phyloP scores from a whole-genome alignment of 2,888 invertebrate genomes.

The Tachina lurida region DNA sequence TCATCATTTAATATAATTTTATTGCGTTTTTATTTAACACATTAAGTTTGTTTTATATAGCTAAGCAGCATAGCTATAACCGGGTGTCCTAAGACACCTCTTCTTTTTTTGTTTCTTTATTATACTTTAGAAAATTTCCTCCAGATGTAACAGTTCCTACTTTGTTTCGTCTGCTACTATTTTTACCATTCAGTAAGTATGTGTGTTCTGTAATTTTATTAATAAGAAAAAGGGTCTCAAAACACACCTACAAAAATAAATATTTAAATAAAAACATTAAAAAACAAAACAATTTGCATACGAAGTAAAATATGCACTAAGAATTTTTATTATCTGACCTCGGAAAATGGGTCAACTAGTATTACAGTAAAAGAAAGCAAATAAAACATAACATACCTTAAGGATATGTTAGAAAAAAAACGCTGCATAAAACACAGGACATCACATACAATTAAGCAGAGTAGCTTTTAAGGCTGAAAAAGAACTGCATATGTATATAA shows the following conservation, averaged over 20 bases:
- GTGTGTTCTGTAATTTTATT: neutral
- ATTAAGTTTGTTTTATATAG: too few species aligned
- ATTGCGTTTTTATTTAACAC: too few species aligned
- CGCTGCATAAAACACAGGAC: constrained; percentile 9
- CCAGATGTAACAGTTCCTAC: too few species aligned
- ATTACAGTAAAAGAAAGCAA: constrained; percentile 2
- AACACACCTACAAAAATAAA: neutral
- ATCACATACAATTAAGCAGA: constrained; percentile 25
- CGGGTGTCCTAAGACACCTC: too few species aligned
- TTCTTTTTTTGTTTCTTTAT: too few species aligned
- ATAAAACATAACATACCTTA: constrained; percentile 43
- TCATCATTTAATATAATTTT: too few species aligned
- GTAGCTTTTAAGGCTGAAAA: constrained; percentile 31
- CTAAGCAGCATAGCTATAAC: too few species aligned
- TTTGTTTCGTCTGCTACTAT: too few species aligned
- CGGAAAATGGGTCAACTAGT: constrained; percentile 32
- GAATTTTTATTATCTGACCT: constrained; percentile 20
- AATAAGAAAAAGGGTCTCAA: constrained; percentile 5
- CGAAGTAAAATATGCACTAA: constrained; percentile 1
- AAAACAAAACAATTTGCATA: neutral
- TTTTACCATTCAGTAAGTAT: too few species aligned
- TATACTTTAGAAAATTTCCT: too few species aligned
- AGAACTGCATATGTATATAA: neutral
- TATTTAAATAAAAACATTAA: neutral
- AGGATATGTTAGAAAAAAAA: constrained; percentile 33